phyloP scores from a whole-genome alignment of 2,888 invertebrate species.

The Andricus quercusramuli region DNA sequence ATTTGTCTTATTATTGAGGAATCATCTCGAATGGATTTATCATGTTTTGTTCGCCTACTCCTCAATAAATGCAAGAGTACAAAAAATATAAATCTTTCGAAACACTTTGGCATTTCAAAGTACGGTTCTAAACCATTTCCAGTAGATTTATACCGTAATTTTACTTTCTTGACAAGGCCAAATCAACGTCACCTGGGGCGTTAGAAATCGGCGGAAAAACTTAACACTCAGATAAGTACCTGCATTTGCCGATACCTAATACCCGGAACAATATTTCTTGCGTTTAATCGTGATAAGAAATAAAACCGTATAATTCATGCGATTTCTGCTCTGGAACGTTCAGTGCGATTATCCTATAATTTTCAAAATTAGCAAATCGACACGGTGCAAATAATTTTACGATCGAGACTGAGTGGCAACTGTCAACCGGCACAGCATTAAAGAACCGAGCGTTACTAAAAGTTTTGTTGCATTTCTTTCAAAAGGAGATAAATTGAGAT shows the following conservation, averaged over 20 bases:
- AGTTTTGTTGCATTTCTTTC: neutral
- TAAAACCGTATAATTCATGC: slow-evolving; percentile 18
- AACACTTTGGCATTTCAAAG: slow-evolving; percentile 1
- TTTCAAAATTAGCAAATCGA: slow-evolving; percentile 12
- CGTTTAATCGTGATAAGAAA: slow-evolving; percentile 34
- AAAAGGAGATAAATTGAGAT: slow-evolving; percentile 20
- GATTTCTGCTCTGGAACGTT: slow-evolving; percentile 1
- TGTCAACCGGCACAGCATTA: slow-evolving; percentile 18
- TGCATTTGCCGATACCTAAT: slow-evolving; percentile 25
- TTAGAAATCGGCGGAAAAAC: slow-evolving; percentile 34
- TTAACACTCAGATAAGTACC: slow-evolving; percentile 13
- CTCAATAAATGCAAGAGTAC: neutral
- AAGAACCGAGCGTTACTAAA: neutral
- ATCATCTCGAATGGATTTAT: too few species aligned
- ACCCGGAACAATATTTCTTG: slow-evolving; percentile 39
- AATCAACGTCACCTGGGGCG: slow-evolving; percentile 9
- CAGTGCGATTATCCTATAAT: slow-evolving; percentile 32
- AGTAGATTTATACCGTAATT: slow-evolving; percentile 19
- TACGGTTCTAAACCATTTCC: slow-evolving; percentile 8
- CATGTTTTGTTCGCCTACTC: too few species aligned
- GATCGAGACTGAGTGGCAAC: slow-evolving; percentile 14
- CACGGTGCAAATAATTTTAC: slow-evolving; percentile 20
- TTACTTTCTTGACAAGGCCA: slow-evolving; percentile 32
- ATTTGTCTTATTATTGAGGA: too few species aligned
- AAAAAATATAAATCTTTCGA: slow-evolving; percentile 16